Conservation (phyloP, 2,113 vertebrate genomes). For the Aythya baeri region DNA sequence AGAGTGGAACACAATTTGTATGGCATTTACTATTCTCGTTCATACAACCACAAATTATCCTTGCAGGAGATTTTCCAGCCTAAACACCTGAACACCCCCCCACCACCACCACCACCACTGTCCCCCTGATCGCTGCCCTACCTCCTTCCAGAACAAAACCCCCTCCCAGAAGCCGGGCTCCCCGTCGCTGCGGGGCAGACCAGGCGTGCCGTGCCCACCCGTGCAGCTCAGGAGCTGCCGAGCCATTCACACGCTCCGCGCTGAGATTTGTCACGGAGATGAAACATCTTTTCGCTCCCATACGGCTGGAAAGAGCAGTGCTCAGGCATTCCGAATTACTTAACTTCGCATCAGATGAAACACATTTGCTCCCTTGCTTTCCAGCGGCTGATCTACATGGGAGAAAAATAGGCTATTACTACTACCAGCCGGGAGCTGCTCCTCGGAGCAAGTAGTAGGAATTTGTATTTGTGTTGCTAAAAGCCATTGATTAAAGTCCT, state of each 20-base stretch:
- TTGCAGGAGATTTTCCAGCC: neutral
- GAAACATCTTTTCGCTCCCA: neutral
- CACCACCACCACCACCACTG: neutral
- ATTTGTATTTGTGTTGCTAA: neutral
- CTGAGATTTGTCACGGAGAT: neutral
- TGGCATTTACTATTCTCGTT: neutral
- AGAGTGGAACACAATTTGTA: neutral
- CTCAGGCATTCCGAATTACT: neutral
- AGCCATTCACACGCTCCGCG: too few species aligned
- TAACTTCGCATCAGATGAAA: conserved; percentile 16
- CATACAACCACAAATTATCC: neutral
- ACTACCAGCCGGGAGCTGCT: neutral
- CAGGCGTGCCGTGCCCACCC: neutral
- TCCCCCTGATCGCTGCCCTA: neutral
- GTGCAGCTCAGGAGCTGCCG: neutral
- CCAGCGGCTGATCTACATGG: neutral
- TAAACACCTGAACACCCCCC: neutral
- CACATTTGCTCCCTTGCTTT: neutral
- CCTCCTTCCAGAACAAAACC: neutral
- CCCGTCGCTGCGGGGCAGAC: neutral
- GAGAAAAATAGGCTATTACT: conserved; percentile 6
- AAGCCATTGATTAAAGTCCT: conserved; percentile 13
- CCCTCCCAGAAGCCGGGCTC: neutral
- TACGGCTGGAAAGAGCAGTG: neutral
- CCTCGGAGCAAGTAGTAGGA: neutral